These are phyloP conservation scores for Actinemys pallida DNA, from an alignment of 2,113 vertebrate genomes.

Conservation along the genomic window DNA sequence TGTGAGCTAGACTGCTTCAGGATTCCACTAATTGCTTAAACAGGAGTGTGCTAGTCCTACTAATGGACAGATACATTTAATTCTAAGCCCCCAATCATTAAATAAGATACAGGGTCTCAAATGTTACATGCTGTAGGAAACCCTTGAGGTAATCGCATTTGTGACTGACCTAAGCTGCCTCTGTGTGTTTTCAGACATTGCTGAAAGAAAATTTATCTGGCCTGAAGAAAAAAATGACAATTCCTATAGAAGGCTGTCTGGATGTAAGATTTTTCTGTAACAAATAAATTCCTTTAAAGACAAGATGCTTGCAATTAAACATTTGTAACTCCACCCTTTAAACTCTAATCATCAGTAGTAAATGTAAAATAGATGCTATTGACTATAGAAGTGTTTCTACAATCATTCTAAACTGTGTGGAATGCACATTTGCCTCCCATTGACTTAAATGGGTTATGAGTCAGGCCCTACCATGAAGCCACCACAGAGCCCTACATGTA, in stretches of 20 bases:
- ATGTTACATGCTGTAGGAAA: not conserved
- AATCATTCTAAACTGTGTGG: not conserved
- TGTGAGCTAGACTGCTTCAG: constrained; percentile 45
- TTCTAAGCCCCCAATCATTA: not conserved
- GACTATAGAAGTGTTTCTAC: not conserved
- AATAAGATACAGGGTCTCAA: not conserved
- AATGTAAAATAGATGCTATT: not conserved
- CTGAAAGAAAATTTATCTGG: constrained; percentile 22
- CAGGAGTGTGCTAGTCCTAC: not conserved
- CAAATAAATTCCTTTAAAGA: not conserved
- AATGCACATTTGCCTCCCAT: not conserved
- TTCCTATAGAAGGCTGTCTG: not conserved
- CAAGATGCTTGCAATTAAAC: not conserved
- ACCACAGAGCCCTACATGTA: not conserved
- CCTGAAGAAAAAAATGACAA: not conserved
- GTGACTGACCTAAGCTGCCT: not conserved
- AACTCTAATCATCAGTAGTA: not conserved
- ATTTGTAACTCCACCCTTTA: not conserved
- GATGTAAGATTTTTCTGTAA: not conserved
- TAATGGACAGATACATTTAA: not conserved
- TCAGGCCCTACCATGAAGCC: not conserved
- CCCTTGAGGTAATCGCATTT: not conserved
- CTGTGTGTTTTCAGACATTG: not conserved
- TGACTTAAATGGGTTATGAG: not conserved
- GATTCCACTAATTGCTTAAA: not conserved